A percentile compares a stretch with the other conserved stretches of the same genome.
These are phyloP conservation scores for Caenorhabditis macrosperma DNA, from an alignment of 2,888 invertebrate species.

Conservation along the genomic window DNA sequence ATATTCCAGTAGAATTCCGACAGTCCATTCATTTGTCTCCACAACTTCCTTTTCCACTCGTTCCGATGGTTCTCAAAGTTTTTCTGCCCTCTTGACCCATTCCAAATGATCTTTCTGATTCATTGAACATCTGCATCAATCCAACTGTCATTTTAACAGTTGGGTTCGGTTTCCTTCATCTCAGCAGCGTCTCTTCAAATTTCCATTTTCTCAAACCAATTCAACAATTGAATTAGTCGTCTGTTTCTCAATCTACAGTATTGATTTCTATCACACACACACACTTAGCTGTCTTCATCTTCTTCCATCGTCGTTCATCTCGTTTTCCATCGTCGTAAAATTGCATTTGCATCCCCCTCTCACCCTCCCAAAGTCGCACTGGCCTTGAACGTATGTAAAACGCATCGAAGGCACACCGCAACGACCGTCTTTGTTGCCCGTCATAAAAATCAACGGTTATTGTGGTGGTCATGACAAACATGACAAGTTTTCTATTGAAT, in stretches of 20 bases:
- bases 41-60: not conserved
- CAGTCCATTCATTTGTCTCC: not conserved
- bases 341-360: slow-evolving; percentile 52
- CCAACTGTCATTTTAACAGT: not conserved
- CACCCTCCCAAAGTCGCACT: slow-evolving; percentile 38
- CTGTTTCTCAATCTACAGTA: slow-evolving; percentile 25
- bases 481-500: slow-evolving; percentile 58
- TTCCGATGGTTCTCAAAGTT: not conserved
- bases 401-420: slow-evolving; percentile 49
- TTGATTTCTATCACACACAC: slow-evolving; percentile 50
- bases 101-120: not conserved
- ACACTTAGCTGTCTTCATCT: slow-evolving; percentile 16
- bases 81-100: not conserved
- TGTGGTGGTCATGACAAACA: slow-evolving; percentile 64
- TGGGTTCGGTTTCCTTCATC: not conserved
- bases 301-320: slow-evolving; percentile 37
- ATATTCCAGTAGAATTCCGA: too few relatives aligned
- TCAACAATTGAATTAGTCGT: slow-evolving; percentile 12
- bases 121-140: not conserved
- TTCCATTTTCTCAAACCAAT: slow-evolving; percentile 22
- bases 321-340: slow-evolving; percentile 49
- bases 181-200: not conserved
- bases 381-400: slow-evolving; percentile 60
- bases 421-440: slow-evolving; percentile 52
- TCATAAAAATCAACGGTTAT: slow-evolving; percentile 75